phyloP scores from a whole-genome alignment of 1,140 invertebrate species.

The Lepidurus packardi region DNA sequence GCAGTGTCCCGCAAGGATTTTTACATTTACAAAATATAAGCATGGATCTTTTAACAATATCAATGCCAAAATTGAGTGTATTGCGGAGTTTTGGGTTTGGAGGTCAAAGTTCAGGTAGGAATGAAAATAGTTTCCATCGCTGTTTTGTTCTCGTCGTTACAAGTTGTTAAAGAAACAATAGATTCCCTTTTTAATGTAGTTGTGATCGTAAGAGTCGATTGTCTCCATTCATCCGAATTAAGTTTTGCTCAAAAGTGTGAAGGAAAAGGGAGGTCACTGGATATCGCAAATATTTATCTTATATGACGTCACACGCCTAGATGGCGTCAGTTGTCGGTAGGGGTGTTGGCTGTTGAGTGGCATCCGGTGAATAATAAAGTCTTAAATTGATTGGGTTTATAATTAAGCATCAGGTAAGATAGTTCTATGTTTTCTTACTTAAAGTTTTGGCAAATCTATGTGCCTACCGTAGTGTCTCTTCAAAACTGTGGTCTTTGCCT shows the following conservation, averaged over 20 bases:
- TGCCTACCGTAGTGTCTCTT: not conserved
- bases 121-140: no score
- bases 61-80: not conserved
- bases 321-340: slow-evolving; percentile 2
- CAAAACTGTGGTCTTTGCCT: not conserved
- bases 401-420: not conserved
- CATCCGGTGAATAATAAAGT: slow-evolving; percentile 19
- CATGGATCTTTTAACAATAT: not conserved
- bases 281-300: not conserved
- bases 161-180: no score
- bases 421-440: not conserved
- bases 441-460: not conserved
- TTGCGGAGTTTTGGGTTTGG: not conserved
- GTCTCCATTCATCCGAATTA: no score
- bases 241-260: not conserved
- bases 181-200: no score
- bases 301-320: not conserved
- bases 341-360: slow-evolving; percentile 20
- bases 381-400: not conserved
- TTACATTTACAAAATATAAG: not conserved
- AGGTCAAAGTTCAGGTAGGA: not conserved
- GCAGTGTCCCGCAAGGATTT: not conserved
- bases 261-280: not conserved
- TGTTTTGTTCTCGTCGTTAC: no score
- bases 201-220: no score